Evolutionary conservation across 2,888 invertebrate genomes (phyloP).

Genomic region (Anodontia alba): DNA sequence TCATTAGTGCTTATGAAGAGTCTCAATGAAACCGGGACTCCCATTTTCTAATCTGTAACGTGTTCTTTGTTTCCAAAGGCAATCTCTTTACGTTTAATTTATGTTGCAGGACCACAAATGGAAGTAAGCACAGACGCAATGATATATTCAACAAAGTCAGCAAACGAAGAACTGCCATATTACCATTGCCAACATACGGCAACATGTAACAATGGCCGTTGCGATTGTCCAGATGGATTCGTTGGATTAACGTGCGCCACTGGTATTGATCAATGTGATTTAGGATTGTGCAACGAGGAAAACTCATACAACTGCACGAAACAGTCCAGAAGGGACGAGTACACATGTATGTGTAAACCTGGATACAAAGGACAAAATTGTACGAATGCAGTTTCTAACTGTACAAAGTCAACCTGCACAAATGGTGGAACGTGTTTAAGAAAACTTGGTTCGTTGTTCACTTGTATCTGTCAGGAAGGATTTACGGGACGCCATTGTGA

Average conservation of each 20-base stretch:
- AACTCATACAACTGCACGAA: conserved; percentile 44
- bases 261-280: background rate
- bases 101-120: too few species aligned
- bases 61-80: too few species aligned
- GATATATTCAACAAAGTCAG: too few species aligned
- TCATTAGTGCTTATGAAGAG: too few species aligned
- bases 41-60: too few species aligned
- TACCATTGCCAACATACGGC: too few species aligned
- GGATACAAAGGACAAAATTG: conserved; percentile 45
- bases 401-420: conserved; percentile 20
- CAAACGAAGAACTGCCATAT: too few species aligned
- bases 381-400: background rate
- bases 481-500: conserved; percentile 29
- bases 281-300: background rate
- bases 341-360: conserved; percentile 42
- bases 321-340: conserved; percentile 39
- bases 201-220: background rate
- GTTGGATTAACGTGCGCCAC: conserved; percentile 18
- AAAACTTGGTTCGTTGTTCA: conserved; percentile 30
- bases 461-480: conserved; percentile 47
- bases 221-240: background rate
- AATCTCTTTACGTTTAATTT: too few species aligned
- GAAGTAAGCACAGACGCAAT: too few species aligned
- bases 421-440: conserved; percentile 48
- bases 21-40: too few species aligned